A percentile compares a stretch with the other conserved stretches of the same genome.
Conservation (phyloP, 2,797 vertebrate genomes). For the Brotula barbata region DNA sequence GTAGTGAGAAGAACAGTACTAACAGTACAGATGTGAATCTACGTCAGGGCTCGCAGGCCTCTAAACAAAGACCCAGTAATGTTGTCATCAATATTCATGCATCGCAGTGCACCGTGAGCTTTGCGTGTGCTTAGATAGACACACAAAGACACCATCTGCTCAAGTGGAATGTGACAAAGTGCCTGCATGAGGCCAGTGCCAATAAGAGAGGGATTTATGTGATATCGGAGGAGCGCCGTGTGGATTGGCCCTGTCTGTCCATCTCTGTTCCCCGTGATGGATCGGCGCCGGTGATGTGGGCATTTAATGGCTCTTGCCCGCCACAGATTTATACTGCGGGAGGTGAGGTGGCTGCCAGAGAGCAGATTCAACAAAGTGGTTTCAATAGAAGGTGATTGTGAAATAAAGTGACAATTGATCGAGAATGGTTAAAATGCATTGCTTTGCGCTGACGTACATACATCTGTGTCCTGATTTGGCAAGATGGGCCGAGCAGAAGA, state of each 20-base stretch:
- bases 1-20: constrained; percentile 27
- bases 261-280: constrained; percentile 41
- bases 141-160: constrained; percentile 1
- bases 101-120: background rate
- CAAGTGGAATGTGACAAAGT: background rate
- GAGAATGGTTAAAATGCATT: constrained; percentile 7
- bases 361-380: constrained; percentile 30
- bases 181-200: constrained; percentile 12
- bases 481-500: constrained; percentile 4
- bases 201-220: constrained; percentile 24
- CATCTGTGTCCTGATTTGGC: constrained; percentile 11
- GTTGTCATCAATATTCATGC: constrained; percentile 49
- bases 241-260: constrained; percentile 27
- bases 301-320: constrained; percentile 29
- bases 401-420: constrained; percentile 46
- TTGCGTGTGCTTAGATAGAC: constrained; percentile 6
- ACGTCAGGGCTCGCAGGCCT: constrained; percentile 36
- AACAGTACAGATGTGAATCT: constrained; percentile 28
- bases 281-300: constrained; percentile 25
- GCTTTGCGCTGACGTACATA: constrained; percentile 8
- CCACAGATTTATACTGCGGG: constrained; percentile 42
- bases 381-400: constrained; percentile 1
- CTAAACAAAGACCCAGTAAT: constrained; percentile 40
- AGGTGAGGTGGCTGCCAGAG: constrained; percentile 31
- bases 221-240: constrained; percentile 8